Evolutionary conservation across 2,113 vertebrate species (phyloP), one percentile per base, ranked within the genome.

Genomic region (Lamprotornis superbus): DNA sequence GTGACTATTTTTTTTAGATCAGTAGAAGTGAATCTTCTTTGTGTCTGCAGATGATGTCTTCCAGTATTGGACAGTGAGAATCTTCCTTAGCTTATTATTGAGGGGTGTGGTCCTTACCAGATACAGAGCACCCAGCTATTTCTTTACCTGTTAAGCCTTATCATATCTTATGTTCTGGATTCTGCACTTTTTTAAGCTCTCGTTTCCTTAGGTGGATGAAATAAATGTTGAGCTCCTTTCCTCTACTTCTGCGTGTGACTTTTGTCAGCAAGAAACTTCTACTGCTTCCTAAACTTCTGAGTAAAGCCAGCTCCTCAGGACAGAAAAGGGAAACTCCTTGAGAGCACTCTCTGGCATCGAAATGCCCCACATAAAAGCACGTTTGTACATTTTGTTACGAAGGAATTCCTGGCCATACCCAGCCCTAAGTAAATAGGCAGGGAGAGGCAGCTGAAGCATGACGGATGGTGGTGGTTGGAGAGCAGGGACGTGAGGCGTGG

Each of bases 371-470:
- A 78, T 67, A 47, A 95, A 94, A 93, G 87, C 82, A 53, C 3
- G 0, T 69, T 90, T 87, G 90, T 93, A 88, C 88, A 12, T 60
- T 80, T 57, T 70, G 92, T 95, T 88, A 74, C 0, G 3, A 23
- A 92, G 88, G 85, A 83, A 94, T 93, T 91, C 79, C 68, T 88
- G 89, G 63, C 95, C 0, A 5, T 88, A 69, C 90, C 86, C 83
- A 88, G 83, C 90, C 90, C 63, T 94, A 2, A 74, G 92, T 80
- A 95, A 94, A 93, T 55, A 95, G 88, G n/a, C 55, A 46, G 67
- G 88, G 92, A 94, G 88, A 92, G 90, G 85, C 30, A 15, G 8
- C 40, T 56, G 88, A 33, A 76, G 83, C 71, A 1, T 70, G 92
- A 92, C 10, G 21, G 79, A 5, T 60, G 65, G 74, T 39, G 7